Evolutionary conservation across 1,140 invertebrate genomes (phyloP).

Genomic region (Philopotamus ludificatus): DNA sequence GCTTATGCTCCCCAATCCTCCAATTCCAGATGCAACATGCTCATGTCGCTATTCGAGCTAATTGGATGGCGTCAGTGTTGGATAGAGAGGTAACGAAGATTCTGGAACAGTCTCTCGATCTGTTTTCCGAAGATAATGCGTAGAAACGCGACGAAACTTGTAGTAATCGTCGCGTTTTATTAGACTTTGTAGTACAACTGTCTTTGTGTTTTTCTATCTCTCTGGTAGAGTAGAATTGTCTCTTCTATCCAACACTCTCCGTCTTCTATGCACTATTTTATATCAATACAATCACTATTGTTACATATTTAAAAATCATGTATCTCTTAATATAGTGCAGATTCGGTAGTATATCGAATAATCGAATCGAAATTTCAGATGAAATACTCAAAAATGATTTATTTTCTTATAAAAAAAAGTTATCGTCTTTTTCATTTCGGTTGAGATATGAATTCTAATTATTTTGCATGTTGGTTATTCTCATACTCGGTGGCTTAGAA

Average conservation of each 20-base stretch:
- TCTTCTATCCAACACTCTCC: slow-evolving; percentile 40
- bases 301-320: slow-evolving; percentile 2
- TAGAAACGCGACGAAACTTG: slow-evolving; percentile 5
- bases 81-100: slow-evolving; percentile 57
- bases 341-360: no score
- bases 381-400: background rate
- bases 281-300: no score
- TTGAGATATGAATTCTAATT: no score
- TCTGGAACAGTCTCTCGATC: slow-evolving; percentile 41
- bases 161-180: background rate
- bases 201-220: slow-evolving; percentile 2
- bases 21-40: slow-evolving; percentile 56
- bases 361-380: background rate
- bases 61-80: slow-evolving; percentile 59
- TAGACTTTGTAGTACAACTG: slow-evolving; percentile 6
- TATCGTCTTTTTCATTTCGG: no score
- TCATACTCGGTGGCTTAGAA: no score
- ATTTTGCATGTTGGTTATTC: no score
- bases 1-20: background rate
- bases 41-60: slow-evolving; percentile 58
- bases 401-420: no score
- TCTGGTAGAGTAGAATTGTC: slow-evolving; percentile 23
- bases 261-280: slow-evolving; percentile 34
- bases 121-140: background rate
- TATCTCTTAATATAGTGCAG: no score